Evolutionary conservation across 2,888 invertebrate genomes (phyloP).

Genomic region (Cryptocephalus moraei): DNA sequence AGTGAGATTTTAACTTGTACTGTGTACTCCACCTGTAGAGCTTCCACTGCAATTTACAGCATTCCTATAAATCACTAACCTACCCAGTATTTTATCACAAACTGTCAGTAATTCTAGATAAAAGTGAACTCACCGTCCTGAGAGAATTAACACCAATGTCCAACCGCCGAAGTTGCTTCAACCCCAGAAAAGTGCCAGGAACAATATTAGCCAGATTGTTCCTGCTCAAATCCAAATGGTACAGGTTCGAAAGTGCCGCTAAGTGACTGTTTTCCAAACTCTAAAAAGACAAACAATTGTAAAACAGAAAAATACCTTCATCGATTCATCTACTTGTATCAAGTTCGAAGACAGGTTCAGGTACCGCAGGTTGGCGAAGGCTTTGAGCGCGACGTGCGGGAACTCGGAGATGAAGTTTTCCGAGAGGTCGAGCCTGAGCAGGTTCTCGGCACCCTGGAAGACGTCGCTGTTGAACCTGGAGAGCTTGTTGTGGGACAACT

Average conservation of each 20-base stretch:
- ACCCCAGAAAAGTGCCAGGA: conserved; percentile 70
- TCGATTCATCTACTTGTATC: conserved; percentile 51
- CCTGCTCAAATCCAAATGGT: conserved; percentile 71
- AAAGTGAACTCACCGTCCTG: conserved; percentile 56
- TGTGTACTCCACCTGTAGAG: no score
- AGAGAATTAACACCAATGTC: conserved; percentile 80
- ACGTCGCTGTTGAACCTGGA: conserved; percentile 76
- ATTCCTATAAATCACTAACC: no score
- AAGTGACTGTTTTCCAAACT: conserved; percentile 67
- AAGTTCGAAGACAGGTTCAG: conserved; percentile 78
- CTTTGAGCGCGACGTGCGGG: conserved; percentile 65
- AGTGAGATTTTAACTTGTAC: no score
- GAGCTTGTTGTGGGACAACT: conserved; percentile 68
- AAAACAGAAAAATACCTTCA: neutral
- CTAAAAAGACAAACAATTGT: conserved; percentile 37
- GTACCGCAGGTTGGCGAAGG: conserved; percentile 57
- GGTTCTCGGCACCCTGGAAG: conserved; percentile 63
- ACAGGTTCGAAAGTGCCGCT: conserved; percentile 53
- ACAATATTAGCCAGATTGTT: conserved; percentile 75
- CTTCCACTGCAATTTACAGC: no score
- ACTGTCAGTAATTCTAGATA: no score
- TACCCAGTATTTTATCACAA: no score
- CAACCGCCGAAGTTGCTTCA: conserved; percentile 59
- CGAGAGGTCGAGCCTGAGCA: conserved; percentile 73
- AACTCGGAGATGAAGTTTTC: conserved; percentile 78